Evolutionary conservation across 2,797 vertebrate species (phyloP).

Genomic region (Rhinoraja longicauda): DNA sequence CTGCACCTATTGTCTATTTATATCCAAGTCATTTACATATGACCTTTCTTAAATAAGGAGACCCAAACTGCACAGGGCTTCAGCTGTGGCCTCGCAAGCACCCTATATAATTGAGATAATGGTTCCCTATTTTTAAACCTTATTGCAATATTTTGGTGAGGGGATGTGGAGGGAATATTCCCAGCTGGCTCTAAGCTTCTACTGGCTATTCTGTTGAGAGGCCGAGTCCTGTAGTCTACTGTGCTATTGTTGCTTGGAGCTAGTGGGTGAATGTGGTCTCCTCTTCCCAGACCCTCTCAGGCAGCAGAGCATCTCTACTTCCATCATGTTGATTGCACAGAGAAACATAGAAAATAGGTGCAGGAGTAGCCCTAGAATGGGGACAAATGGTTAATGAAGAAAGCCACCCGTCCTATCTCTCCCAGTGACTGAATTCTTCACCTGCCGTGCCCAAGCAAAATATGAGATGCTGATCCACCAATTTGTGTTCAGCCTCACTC

Average conservation of each 20-base stretch:
- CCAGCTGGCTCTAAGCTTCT: not conserved
- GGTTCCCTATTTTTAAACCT: no score
- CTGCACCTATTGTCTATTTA: no score
- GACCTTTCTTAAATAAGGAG: no score
- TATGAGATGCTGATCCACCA: no score
- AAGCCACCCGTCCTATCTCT: not conserved
- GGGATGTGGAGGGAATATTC: not conserved
- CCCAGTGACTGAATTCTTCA: not conserved
- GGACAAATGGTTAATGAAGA: not conserved
- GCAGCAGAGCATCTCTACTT: not conserved
- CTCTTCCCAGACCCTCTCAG: not conserved
- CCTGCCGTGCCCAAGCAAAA: not conserved
- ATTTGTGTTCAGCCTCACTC: no score
- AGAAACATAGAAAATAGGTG: no score
- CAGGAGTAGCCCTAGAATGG: not conserved
- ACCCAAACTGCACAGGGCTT: no score
- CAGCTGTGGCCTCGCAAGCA: no score
- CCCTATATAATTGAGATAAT: no score
- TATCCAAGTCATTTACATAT: not conserved
- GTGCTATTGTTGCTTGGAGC: not conserved
- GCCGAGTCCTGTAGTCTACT: no score
- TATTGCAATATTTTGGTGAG: not conserved
- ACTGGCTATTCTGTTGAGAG: no score
- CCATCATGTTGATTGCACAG: no score
- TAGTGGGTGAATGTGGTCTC: not conserved